Conservation (phyloP, 1,140 invertebrate genomes). For the Lordiphosa clarofinis region DNA sequence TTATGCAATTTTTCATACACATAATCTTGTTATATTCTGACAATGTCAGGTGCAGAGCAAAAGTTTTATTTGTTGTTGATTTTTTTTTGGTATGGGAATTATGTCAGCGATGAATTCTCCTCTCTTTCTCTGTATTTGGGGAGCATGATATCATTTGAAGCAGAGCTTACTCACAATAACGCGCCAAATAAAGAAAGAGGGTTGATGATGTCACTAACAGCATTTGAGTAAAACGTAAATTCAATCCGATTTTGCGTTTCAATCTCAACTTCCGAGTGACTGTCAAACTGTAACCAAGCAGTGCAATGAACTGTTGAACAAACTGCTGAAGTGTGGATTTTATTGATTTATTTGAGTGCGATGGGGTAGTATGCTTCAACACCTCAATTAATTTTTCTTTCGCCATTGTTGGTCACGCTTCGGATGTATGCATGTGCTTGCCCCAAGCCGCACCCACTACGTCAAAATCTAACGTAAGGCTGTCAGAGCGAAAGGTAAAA, state of each 20-base stretch:
- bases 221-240: slow-evolving; percentile 26
- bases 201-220: slow-evolving; percentile 30
- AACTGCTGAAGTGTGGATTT: slow-evolving; percentile 27
- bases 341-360: slow-evolving; percentile 43
- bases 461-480: slow-evolving; percentile 30
- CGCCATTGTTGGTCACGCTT: slow-evolving; percentile 46
- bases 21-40: slow-evolving; percentile 18
- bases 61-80: slow-evolving; percentile 27
- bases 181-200: slow-evolving; percentile 48
- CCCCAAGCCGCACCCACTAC: slow-evolving; percentile 38
- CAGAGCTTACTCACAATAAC: slow-evolving; percentile 63
- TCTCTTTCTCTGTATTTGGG: slow-evolving; percentile 13
- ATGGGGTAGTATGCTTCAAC: slow-evolving; percentile 13
- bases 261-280: slow-evolving; percentile 1
- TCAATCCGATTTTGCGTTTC: slow-evolving; percentile 3
- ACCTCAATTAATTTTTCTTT: slow-evolving; percentile 21
- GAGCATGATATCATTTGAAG: slow-evolving; percentile 66
- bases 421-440: neutral
- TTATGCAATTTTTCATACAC: slow-evolving; percentile 60
- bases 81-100: slow-evolving; percentile 36
- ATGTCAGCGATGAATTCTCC: slow-evolving; percentile 43
- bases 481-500: slow-evolving; percentile 5
- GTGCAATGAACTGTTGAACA: slow-evolving; percentile 36
- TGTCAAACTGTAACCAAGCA: slow-evolving; percentile 29
- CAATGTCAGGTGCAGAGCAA: slow-evolving; percentile 66